phyloP scores from a whole-genome alignment of 1,140 invertebrate genomes.

The Dolichoris vasculosae region DNA sequence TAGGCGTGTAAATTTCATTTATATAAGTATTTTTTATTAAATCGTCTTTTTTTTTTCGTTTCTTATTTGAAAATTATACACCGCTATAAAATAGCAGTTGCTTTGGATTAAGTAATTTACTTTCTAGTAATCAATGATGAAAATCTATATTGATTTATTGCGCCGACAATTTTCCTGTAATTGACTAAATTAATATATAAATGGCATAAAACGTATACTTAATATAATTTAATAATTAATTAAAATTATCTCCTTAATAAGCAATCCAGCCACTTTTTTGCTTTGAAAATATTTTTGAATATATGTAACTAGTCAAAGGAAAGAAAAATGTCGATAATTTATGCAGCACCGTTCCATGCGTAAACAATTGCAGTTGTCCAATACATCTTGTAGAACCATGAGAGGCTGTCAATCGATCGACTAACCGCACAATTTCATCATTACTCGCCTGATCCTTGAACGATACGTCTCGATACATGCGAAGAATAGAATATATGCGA shows the following conservation, averaged over 20 bases:
- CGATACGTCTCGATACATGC: not conserved
- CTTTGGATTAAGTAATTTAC: constrained; percentile 2
- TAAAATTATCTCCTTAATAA: not conserved
- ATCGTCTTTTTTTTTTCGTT: too few species aligned
- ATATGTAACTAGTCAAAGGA: not conserved
- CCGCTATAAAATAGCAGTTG: not conserved
- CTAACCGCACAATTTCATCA: constrained; percentile 25
- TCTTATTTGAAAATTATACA: not conserved
- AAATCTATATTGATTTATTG: not conserved
- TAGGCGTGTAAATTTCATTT: too few species aligned
- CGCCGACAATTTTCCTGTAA: constrained; percentile 1
- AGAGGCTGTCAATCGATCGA: constrained; percentile 26
- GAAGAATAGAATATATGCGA: constrained; percentile 14
- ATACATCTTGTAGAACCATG: constrained; percentile 45
- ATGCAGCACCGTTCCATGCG: not conserved
- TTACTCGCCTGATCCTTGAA: constrained; percentile 23
- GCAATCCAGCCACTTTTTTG: not conserved
- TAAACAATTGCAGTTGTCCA: constrained; percentile 62
- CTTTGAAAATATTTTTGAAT: not conserved
- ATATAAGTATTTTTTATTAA: too few species aligned
- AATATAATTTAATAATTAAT: not conserved
- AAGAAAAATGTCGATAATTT: not conserved
- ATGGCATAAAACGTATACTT: constrained; percentile 5
- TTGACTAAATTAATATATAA: constrained; percentile 22
- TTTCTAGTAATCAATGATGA: constrained; percentile 15